Base-by-base conservation (phyloP, 2,888 invertebrate genomes). In the Meloe dianella region DNA sequence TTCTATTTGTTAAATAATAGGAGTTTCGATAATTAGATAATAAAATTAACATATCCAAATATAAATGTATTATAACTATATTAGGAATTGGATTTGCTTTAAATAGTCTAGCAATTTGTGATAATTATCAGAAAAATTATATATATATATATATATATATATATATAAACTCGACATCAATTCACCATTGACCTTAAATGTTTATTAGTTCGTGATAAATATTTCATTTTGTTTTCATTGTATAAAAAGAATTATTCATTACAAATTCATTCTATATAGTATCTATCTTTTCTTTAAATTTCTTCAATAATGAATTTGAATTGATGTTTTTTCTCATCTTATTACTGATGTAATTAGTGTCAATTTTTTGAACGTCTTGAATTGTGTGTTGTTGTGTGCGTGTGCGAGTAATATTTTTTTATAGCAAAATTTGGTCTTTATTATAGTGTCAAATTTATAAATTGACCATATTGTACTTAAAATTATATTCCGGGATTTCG, bases 151-250 rank as follows among this genome's bases (percentile, higher is more conserved):
- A n/a, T n/a, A n/a, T n/a, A n/a, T n/a, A n/a, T n/a, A 32, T 30
- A 17, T 22, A 61, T 51, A 66, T 65, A 67, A 63, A 63, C 61
- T 64, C 57, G 62, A 69, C 69, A 67, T 69, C 64, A 69, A 58
- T 70, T 68, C 66, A 71, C 62, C 69, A 71, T 71, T 71, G 71
- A 71, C 71, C 71, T 71, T 69, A 71, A 69, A 63, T 71, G 68
- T 66, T 71, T 66, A 68, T 64, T 70, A 57, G 61, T 61, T 64
- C 4, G 54, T 70, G 67, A 70, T 70, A 70, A 69, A 65, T 67
- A 61, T 65, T 59, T 66, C 63, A 66, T 61, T 65, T 66, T 68
- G 63, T 68, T 68, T 65, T 64, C 63, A 65, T 65, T 64, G 66
- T 69, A 65, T 65, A 67, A 67, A 66, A 69, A 64, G 63, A 35